phyloP scores from a whole-genome alignment of 2,797 vertebrate species.

The Pogoniulus pusillus region DNA sequence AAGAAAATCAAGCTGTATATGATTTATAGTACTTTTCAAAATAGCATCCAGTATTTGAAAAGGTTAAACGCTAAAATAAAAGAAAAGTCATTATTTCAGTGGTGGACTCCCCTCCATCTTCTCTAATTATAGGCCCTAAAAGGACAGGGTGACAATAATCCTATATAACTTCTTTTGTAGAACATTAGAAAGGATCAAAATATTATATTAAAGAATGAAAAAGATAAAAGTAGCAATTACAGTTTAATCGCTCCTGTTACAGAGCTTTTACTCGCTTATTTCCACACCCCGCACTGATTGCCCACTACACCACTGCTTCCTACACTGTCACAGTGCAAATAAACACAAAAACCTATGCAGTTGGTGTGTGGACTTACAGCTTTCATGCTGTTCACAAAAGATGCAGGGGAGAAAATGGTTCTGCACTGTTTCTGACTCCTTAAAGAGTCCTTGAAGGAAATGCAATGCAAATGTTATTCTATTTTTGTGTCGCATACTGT shows the following conservation, averaged over 20 bases:
- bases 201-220: conserved; percentile 17
- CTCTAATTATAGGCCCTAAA: conserved; percentile 20
- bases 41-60: neutral
- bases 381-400: conserved; percentile 15
- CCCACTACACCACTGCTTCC: neutral
- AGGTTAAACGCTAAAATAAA: conserved; percentile 16
- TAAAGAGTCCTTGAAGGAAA: conserved; percentile 54
- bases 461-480: conserved; percentile 57
- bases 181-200: conserved; percentile 48
- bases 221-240: conserved; percentile 26
- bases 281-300: neutral
- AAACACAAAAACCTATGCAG: conserved; percentile 17
- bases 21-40: neutral
- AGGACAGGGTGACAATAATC: conserved; percentile 24
- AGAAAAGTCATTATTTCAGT: neutral
- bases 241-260: conserved; percentile 33
- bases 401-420: neutral
- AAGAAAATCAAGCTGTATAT: neutral
- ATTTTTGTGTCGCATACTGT: conserved; percentile 21
- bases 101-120: neutral
- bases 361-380: neutral
- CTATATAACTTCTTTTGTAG: neutral
- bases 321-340: neutral
- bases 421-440: neutral
- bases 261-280: conserved; percentile 35